phyloP scores from a whole-genome alignment of 2,113 vertebrate genomes.

The Antigone vipio region DNA sequence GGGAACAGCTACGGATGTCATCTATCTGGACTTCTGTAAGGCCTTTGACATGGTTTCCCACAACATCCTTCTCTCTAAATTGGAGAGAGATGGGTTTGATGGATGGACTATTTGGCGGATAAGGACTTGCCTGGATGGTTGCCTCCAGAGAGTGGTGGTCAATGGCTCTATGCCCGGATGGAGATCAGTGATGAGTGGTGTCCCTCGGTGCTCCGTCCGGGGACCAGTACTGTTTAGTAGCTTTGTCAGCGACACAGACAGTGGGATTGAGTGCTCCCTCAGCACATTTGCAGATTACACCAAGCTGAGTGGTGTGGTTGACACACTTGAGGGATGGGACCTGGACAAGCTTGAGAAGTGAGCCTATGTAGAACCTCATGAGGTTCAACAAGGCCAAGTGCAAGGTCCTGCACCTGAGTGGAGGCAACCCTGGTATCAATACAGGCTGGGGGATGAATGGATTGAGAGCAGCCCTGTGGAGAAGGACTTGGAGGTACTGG shows the following conservation, averaged over 20 bases:
- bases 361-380: too few species aligned
- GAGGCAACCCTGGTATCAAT: background rate
- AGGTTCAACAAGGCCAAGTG: background rate
- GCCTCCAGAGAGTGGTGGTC: background rate
- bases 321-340: background rate
- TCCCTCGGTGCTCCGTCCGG: background rate
- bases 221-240: background rate
- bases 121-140: background rate
- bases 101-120: too few species aligned
- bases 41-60: too few species aligned
- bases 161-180: background rate
- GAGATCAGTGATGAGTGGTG: background rate
- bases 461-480: background rate
- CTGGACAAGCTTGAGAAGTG: background rate
- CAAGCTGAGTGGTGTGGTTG: background rate
- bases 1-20: background rate
- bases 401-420: background rate
- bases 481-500: background rate
- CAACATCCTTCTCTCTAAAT: background rate
- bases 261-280: background rate
- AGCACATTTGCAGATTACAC: background rate
- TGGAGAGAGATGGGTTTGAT: background rate
- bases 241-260: background rate
- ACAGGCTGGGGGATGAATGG: background rate
- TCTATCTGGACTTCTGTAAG: background rate